Evolutionary conservation across 2,797 vertebrate species (phyloP).

Genomic region (Pangasius djambal): DNA sequence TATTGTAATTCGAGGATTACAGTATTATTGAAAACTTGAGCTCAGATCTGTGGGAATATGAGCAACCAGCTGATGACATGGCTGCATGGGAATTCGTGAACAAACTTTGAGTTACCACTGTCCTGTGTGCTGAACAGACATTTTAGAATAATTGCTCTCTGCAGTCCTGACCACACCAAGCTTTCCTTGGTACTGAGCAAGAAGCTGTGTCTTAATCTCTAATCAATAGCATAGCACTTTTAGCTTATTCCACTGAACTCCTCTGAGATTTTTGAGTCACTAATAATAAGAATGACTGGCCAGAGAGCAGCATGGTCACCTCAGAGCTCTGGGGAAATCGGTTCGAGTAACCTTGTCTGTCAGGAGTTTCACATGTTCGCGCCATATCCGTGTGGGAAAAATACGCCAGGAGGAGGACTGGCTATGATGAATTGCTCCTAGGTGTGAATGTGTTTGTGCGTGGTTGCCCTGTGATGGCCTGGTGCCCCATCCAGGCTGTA

Average conservation of each 20-base stretch:
- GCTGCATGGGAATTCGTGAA: neutral
- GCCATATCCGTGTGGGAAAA: neutral
- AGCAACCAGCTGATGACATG: neutral
- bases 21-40: neutral
- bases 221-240: constrained; percentile 34
- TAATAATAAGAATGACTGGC: constrained; percentile 4
- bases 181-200: neutral
- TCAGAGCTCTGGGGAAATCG: neutral
- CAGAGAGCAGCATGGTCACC: neutral
- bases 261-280: constrained; percentile 22
- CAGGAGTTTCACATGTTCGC: constrained; percentile 3
- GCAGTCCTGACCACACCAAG: constrained; percentile 1
- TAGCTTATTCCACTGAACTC: constrained; percentile 30
- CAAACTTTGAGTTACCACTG: neutral
- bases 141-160: constrained; percentile 2
- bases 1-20: neutral
- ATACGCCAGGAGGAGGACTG: neutral
- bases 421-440: neutral
- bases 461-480: neutral
- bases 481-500: neutral
- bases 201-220: constrained; percentile 2
- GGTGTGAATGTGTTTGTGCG: constrained; percentile 1
- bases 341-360: neutral
- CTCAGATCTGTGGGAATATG: neutral
- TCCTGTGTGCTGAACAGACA: constrained; percentile 25